These are phyloP conservation scores for Malurus melanocephalus DNA, from an alignment of 2,113 vertebrate genomes.

Conservation along the genomic window DNA sequence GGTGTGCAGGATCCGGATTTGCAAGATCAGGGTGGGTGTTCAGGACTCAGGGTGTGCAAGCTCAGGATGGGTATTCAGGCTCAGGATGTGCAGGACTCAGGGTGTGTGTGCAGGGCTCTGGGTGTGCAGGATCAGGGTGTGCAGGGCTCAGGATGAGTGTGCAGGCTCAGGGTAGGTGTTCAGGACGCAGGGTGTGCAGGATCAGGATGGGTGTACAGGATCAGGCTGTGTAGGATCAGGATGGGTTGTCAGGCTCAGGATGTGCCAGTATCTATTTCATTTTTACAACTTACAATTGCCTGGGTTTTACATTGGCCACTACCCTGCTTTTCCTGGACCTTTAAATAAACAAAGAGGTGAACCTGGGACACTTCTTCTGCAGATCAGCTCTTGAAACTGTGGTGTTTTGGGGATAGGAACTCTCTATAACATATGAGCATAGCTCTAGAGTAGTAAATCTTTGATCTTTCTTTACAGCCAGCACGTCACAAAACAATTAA, in stretches of 20 bases:
- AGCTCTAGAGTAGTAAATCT: background rate
- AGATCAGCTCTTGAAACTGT: background rate
- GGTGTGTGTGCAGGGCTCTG: too few species aligned
- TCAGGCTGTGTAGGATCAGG: background rate
- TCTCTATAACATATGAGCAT: accelerated
- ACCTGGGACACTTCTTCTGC: background rate
- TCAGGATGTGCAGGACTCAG: too few species aligned
- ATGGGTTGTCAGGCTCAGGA: too few species aligned
- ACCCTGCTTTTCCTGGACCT: background rate
- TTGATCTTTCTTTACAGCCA: background rate
- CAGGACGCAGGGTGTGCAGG: background rate
- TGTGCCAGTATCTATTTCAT: background rate
- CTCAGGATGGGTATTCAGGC: too few species aligned
- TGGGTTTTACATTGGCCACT: background rate
- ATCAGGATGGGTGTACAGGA: accelerated
- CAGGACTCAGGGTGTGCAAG: background rate
- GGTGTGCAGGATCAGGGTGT: background rate
- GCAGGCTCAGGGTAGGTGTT: background rate
- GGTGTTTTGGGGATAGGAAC: background rate
- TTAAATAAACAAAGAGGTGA: background rate
- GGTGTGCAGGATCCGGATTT: too few species aligned
- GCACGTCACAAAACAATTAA: background rate
- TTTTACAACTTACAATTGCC: background rate
- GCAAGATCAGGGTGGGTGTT: too few species aligned
- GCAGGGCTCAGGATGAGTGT: background rate